A percentile compares a stretch with the other conserved stretches of the same genome.
Conservation (phyloP, 2,113 vertebrate genomes). For the Promerops cafer region DNA sequence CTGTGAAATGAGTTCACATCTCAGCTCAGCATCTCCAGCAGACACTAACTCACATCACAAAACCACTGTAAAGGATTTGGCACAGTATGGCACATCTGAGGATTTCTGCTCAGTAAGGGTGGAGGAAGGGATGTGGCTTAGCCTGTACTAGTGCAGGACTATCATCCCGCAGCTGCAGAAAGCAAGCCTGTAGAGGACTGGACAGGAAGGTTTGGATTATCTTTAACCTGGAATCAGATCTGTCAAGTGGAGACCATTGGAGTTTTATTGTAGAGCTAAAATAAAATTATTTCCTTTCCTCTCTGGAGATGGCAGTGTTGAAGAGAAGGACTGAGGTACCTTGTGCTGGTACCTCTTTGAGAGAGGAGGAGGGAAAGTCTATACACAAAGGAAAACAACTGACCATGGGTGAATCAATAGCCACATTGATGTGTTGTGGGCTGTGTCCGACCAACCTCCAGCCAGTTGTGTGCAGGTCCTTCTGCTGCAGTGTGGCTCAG, state of each 20-base stretch:
- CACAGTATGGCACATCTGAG: constrained; percentile 26
- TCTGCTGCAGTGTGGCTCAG: not conserved
- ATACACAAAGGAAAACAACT: not conserved
- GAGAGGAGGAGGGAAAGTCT: not conserved
- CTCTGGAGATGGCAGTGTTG: not conserved
- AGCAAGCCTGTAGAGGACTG: not conserved
- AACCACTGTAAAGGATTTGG: constrained; percentile 69
- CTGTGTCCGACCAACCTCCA: not conserved
- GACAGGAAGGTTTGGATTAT: not conserved
- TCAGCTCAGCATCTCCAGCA: constrained; percentile 60
- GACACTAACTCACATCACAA: constrained; percentile 71
- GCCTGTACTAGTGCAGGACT: not conserved
- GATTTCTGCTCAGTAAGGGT: not conserved
- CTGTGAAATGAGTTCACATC: constrained; percentile 61
- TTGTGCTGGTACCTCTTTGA: not conserved
- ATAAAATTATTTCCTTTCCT: not conserved
- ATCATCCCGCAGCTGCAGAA: not conserved
- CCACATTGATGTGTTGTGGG: not conserved
- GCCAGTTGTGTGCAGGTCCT: not conserved
- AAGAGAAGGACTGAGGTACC: not conserved
- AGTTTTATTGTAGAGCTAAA: not conserved
- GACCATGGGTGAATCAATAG: not conserved
- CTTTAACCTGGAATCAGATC: not conserved
- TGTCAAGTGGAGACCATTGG: not conserved
- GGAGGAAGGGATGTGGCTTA: not conserved